Conservation (phyloP, 2,888 invertebrate species). For the Eugnorisma glareosa region DNA sequence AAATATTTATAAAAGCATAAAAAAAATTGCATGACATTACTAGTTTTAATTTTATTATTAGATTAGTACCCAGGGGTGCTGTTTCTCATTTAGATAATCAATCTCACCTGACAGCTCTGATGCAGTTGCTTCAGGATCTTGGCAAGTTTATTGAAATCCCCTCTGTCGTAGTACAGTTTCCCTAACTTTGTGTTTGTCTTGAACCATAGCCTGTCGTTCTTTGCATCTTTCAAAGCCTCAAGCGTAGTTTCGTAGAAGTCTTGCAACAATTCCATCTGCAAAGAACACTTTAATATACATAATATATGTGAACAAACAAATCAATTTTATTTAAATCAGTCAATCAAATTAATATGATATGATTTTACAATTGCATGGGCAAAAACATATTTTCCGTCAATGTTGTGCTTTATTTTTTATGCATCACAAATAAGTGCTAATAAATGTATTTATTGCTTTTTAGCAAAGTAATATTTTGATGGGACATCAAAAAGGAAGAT, state of each 20-base stretch:
- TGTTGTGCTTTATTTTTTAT: background rate
- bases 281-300: conserved; percentile 45
- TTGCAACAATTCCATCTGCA: conserved; percentile 98
- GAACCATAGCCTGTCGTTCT: conserved; percentile 99
- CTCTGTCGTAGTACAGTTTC: conserved; percentile 99
- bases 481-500: background rate
- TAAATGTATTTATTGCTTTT: background rate
- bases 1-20: background rate
- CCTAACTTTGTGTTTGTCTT: conserved; percentile 99
- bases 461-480: conserved; percentile 12
- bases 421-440: background rate
- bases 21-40: background rate
- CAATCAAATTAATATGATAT: conserved; percentile 34
- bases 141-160: conserved; percentile 97
- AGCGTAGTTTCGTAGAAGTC: conserved; percentile 99
- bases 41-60: background rate
- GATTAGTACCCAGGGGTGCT: background rate
- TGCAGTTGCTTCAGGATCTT: conserved; percentile 99
- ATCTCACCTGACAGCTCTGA: conserved; percentile 97
- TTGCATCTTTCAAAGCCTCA: conserved; percentile 98
- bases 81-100: background rate
- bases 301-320: conserved; percentile 28
- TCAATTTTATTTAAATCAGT: conserved; percentile 24
- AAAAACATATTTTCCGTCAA: background rate
- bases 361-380: background rate